Base-by-base conservation (phyloP, 2,888 invertebrate genomes). In the Drosophila peninsularis region DNA sequence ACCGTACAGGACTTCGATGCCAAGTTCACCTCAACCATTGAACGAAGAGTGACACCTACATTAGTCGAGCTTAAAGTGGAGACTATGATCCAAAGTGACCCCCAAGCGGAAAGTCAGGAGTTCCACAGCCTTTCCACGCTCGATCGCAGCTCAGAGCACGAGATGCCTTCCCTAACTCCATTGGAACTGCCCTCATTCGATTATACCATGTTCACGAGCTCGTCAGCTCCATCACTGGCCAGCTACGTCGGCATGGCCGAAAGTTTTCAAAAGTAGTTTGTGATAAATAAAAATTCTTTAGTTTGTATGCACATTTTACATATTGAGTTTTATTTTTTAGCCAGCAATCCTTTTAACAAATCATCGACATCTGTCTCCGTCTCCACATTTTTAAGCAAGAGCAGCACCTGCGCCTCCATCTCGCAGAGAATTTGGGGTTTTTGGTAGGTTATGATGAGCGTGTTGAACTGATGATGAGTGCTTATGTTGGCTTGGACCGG, bases 391-490 rank as follows among this genome's bases (percentile, higher is more conserved):
- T 92, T 90, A 0, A 92, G 71, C 19, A 90, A 41, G 2, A 90
- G 60, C 14, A 93, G 68, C 5, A 94, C 89, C 14, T 94, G 94
- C 39, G 95, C 95, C 84, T 97, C 97, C 94, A 96, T 94, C 36
- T 95, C 94, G 47, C 95, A 82, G 0, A 97, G 91, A 72, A 94
- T 93, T 68, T 94, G 93, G 1, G 97, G 97, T 90, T 97, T 97
- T 87, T 95, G 95, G 88, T 96, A 96, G 71, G 94, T 94, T 73
- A 97, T 95, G 72, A 97, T 95, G 32, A 97, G 92, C 1, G 97
- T 96, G 88, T 96, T 96, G 89, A 94, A 96, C 86, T 95, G 95
- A 92, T 97, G 96, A 45, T 93, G 93, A 75, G 94, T 94, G 47
- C 94, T 93, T 75, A 97, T 94, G 85, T 94, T 94, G 2, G 93